Evolutionary conservation across 2,888 invertebrate genomes (phyloP).

Genomic region (Napeogenes sylphis): DNA sequence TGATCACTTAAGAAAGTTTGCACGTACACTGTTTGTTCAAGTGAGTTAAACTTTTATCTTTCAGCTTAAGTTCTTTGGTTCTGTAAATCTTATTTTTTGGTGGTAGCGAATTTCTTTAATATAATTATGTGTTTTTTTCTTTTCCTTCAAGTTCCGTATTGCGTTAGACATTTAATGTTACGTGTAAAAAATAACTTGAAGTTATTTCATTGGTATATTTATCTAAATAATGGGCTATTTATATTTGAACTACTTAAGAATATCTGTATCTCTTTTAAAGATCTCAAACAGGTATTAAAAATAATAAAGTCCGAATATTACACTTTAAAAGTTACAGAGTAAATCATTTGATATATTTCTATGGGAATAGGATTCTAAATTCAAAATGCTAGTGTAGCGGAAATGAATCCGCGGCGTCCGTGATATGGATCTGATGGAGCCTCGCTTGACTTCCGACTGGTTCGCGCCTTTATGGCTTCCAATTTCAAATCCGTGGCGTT

Average conservation of each 20-base stretch:
- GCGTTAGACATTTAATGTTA: too few species aligned
- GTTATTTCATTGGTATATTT: too few species aligned
- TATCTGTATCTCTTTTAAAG: too few species aligned
- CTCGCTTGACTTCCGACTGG: constrained; percentile 68
- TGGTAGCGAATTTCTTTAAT: too few species aligned
- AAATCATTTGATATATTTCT: constrained; percentile 11
- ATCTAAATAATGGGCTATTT: too few species aligned
- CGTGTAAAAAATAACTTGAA: too few species aligned
- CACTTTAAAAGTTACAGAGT: too few species aligned
- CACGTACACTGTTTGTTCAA: constrained; percentile 7
- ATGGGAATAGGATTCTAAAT: constrained; percentile 52
- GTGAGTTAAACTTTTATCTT: constrained; percentile 7
- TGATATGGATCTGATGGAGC: constrained; percentile 74
- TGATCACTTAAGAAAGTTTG: constrained; percentile 7
- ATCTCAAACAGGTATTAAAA: too few species aligned
- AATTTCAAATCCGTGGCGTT: constrained; percentile 57
- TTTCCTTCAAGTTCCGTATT: too few species aligned
- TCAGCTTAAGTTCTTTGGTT: constrained; percentile 1
- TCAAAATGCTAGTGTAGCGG: constrained; percentile 72
- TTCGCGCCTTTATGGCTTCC: constrained; percentile 72
- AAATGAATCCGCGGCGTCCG: constrained; percentile 73
- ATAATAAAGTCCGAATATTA: too few species aligned
- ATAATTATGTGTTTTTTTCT: too few species aligned
- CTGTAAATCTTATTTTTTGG: constrained; percentile 4
- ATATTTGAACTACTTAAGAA: too few species aligned